Conservation (phyloP, 2,888 invertebrate species). For the Artemia sinica region DNA sequence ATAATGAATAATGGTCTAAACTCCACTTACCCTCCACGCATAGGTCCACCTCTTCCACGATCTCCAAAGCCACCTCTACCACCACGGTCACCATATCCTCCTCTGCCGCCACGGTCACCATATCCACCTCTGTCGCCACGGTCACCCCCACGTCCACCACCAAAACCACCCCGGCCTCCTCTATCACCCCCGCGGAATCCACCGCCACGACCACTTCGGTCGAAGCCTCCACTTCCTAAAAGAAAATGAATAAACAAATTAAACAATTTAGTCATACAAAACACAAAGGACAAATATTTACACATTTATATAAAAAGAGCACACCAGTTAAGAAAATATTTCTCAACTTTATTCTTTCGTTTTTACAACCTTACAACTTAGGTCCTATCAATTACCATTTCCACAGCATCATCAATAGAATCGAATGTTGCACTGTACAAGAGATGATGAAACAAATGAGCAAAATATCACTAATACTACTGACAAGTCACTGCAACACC, state of each 20-base stretch:
- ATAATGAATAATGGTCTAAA: no score
- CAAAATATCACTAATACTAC: no score
- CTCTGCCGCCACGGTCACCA: conserved; percentile 27
- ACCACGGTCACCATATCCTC: conserved; percentile 25
- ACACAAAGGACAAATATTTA: no score
- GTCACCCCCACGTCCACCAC: conserved; percentile 25
- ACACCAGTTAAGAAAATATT: no score
- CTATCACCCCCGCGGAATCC: conserved; percentile 27
- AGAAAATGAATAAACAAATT: background rate
- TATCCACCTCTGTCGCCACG: conserved; percentile 18
- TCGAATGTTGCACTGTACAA: no score
- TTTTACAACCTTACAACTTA: no score
- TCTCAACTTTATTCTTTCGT: no score
- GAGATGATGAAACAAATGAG: no score
- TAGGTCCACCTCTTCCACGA: conserved; percentile 31
- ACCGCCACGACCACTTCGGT: conserved; percentile 24
- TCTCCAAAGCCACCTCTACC: conserved; percentile 25
- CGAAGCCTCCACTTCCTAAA: background rate
- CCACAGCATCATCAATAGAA: no score
- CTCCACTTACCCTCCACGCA: conserved; percentile 25
- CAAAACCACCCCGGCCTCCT: conserved; percentile 26
- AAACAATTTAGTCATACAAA: background rate
- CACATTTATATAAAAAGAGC: no score
- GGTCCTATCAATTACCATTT: no score
- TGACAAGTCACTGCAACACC: no score